phyloP scores from a whole-genome alignment of 1,140 invertebrate genomes.

The Bactericera cockerelli region DNA sequence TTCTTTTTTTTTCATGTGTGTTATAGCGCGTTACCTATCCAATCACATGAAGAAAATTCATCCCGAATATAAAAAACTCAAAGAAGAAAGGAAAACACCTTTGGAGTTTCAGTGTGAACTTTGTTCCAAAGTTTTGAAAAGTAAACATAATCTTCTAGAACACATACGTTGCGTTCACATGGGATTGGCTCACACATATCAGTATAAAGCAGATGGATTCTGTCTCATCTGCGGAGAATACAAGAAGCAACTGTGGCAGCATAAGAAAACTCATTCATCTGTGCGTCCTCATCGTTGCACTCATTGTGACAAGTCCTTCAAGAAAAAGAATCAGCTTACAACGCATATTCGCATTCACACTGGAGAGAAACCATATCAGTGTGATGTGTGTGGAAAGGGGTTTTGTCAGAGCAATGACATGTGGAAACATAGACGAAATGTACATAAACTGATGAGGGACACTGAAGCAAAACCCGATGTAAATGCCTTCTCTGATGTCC shows the following conservation, averaged over 20 bases:
- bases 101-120: neutral
- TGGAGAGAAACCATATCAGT: conserved; percentile 40
- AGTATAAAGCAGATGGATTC: neutral
- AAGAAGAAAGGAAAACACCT: too few relatives aligned
- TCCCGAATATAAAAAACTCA: too few relatives aligned
- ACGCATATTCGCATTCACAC: conserved; percentile 35
- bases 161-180: neutral
- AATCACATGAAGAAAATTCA: too few relatives aligned
- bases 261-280: conserved; percentile 33
- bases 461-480: too few relatives aligned
- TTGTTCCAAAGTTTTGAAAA: neutral
- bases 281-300: conserved; percentile 31
- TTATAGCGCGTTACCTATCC: too few relatives aligned
- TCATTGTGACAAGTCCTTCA: conserved; percentile 38
- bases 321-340: conserved; percentile 34
- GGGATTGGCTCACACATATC: neutral
- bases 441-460: too few relatives aligned
- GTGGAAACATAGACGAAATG: neutral
- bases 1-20: too few relatives aligned
- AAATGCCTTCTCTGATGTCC: too few relatives aligned
- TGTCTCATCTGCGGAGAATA: neutral
- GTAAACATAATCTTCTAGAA: neutral
- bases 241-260: conserved; percentile 30
- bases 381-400: conserved; percentile 26
- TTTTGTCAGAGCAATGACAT: conserved; percentile 25